phyloP scores from a whole-genome alignment of 1,140 invertebrate species.

The Melipona quadrifasciata region DNA sequence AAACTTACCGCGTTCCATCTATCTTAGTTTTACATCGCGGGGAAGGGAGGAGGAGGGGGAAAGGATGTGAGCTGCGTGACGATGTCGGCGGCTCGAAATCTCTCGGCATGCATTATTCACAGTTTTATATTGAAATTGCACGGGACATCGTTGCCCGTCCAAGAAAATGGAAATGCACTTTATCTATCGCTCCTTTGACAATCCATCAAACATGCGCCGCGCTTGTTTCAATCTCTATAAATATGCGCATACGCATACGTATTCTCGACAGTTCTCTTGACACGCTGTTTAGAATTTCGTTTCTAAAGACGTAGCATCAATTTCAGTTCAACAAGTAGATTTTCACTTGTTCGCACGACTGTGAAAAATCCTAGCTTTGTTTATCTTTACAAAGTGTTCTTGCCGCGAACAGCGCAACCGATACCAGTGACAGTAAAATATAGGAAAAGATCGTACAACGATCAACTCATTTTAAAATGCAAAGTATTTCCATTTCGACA shows the following conservation, averaged over 20 bases:
- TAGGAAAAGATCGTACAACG: too few relatives aligned
- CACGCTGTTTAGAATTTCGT: background rate
- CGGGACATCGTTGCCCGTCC: conserved; percentile 56
- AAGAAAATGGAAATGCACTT: conserved; percentile 69
- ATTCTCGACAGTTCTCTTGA: background rate
- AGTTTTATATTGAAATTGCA: conserved; percentile 77
- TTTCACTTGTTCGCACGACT: too few relatives aligned
- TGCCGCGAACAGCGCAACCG: too few relatives aligned
- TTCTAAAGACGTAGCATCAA: background rate
- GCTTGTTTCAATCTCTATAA: conserved; percentile 48
- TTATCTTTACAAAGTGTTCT: too few relatives aligned
- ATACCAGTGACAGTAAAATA: too few relatives aligned
- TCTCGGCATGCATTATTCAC: conserved; percentile 77
- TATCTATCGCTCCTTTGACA: conserved; percentile 65
- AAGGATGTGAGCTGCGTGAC: conserved; percentile 76
- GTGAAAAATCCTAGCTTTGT: too few relatives aligned
- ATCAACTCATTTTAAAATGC: too few relatives aligned
- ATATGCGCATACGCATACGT: conserved; percentile 9
- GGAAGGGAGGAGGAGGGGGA: background rate
- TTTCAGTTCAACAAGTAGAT: background rate
- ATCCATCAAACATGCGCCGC: conserved; percentile 61
- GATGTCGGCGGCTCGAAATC: conserved; percentile 68
- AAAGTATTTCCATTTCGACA: too few relatives aligned
- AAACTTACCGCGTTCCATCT: conserved; percentile 77
- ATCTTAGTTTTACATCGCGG: conserved; percentile 76